phyloP scores from a whole-genome alignment of 2,113 vertebrate species.

The Conger conger region DNA sequence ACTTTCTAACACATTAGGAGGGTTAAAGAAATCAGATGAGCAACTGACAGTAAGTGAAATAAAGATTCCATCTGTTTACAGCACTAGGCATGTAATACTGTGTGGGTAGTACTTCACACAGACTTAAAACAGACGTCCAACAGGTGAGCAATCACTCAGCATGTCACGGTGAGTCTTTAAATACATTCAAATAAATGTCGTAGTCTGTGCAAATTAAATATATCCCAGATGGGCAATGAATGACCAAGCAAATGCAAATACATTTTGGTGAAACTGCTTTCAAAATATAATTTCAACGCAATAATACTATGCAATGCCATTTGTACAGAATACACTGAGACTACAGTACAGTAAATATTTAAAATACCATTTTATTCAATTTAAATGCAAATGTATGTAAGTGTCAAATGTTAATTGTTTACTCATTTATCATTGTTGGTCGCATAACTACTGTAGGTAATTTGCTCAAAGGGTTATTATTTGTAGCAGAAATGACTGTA shows the following conservation, averaged over 20 bases:
- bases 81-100: too few relatives aligned
- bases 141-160: too few relatives aligned
- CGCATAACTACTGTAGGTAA: neutral
- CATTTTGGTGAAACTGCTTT: neutral
- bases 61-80: too few relatives aligned
- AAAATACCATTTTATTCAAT: neutral
- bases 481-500: neutral
- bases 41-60: too few relatives aligned
- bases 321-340: neutral
- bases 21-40: too few relatives aligned
- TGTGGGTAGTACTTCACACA: too few relatives aligned
- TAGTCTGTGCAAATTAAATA: neutral
- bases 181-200: too few relatives aligned
- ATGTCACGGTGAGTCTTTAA: neutral
- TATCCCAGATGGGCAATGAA: neutral
- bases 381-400: neutral
- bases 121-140: too few relatives aligned
- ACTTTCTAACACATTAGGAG: too few relatives aligned
- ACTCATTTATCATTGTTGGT: neutral
- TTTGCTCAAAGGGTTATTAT: neutral
- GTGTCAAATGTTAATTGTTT: neutral
- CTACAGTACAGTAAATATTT: neutral
- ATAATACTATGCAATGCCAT: neutral
- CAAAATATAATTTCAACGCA: too few relatives aligned
- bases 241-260: neutral